Base-by-base conservation (phyloP, 2,113 vertebrate genomes). In the Urocynchramus pylzowi region DNA sequence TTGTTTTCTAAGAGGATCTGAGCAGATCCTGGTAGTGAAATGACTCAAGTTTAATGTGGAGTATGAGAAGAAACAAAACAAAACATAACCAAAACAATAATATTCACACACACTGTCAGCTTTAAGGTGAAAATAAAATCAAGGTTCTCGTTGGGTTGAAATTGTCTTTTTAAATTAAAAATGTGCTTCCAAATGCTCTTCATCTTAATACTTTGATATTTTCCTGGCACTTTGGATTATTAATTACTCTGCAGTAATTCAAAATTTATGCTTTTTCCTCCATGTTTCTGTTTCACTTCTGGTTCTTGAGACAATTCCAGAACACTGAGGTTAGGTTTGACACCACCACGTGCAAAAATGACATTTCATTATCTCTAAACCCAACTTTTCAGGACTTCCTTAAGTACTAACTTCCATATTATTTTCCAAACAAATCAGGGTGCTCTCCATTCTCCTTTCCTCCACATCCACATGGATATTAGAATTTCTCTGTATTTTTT, bases 1-100 rank as follows among this genome's bases (percentile, higher is more conserved):
- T 80, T 96, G 85, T 95, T 95, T 93, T 67, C 64, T 84, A 33
- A 74, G 75, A 77, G 71, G 71, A 84, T 30, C 44, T 9, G 44
- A 57, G 54, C 28, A 35, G 49, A 47, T 81, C 82, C 80, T 92
- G 45, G 71, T 84, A 90, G 61, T 42, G 73, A 90, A 89, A 60
- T 53, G 18, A 20, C n/a, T 59, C 49, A 11, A 70, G 31, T 68
- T 90, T 47, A 57, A 81, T 1, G 12, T 23, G 11, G 60, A 68
- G 22, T 6, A 30, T 69, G n/a, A 27, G 60, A 73, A 67, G 64
- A 49, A 52, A 27, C 6, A 37, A 77, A 65, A 2, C 9, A 28
- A 57, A 75, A 13, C 26, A 42, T 21, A 76, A 11, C 13, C 26
- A 42, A 27, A 76, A 11, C 13, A 23, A 33, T 5, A 23, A 26